Base-by-base conservation (phyloP, 1,140 invertebrate species). In the Muscidifurax raptorellus region DNA sequence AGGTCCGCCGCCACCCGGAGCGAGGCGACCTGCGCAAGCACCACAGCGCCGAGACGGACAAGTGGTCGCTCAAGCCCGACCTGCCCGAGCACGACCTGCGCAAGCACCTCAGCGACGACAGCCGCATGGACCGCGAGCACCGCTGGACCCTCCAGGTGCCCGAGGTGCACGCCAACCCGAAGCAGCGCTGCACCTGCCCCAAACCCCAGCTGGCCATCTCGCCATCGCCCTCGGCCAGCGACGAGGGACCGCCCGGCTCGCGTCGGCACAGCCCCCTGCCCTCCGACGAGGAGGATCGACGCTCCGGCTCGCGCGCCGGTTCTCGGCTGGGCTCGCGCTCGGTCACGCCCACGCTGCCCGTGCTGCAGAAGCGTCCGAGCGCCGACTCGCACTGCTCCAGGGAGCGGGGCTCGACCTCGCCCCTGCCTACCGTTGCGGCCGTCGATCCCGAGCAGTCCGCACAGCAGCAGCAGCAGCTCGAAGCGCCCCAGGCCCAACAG, bases 101-200 rank as follows among this genome's bases (percentile, higher is more conserved):
- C 12, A 93, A 93, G 71, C 92, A 93, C 83, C 89, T 90, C 72
- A 93, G 92, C 87, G 91, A 92, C 67, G 92, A 92, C 79, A 91
- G 91, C 36, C 89, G 91, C 22, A 92, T 88, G 91, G 91, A 3
- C 89, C 90, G 18, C 88, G 18, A 88, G 86, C 32, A 15, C 47
- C 22, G 15, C 13, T 90, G 90, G 86, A 90, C 89, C 0, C 86
- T 93, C 0, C 90, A 92, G 75, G 91, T 93, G 1, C 92, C 92
- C 6, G 92, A 93, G 28, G 90, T 91, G 1, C 82, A 91, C 83
- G 91, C 88, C 6, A 92, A 92, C 84, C 91, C 92, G 3, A 92
- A 91, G 18, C 90, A 91, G 0, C 89, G 90, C 7, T 93, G 92
- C 83, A 92, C 90, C 0, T 93, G 92, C 83, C 91, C 92, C 0